phyloP scores from a whole-genome alignment of 2,888 invertebrate genomes.

The Lasioglossum calceatum region DNA sequence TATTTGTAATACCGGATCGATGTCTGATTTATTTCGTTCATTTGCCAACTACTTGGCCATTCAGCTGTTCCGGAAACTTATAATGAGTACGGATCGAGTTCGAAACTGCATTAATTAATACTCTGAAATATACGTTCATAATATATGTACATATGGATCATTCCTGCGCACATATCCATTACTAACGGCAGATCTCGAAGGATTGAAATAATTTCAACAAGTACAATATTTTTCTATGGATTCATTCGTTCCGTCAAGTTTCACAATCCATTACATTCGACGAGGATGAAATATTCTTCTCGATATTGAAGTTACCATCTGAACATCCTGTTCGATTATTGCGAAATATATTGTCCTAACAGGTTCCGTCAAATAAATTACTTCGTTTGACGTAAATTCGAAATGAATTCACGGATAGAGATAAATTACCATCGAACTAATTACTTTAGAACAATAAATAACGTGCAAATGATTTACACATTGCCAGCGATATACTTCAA shows the following conservation, averaged over 20 bases:
- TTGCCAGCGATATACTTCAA: no score
- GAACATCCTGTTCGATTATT: background rate
- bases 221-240: background rate
- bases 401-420: background rate
- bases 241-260: background rate
- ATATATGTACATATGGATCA: background rate
- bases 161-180: background rate
- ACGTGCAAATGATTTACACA: no score
- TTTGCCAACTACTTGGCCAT: background rate
- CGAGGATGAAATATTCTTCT: background rate
- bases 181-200: background rate
- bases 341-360: background rate
- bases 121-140: background rate
- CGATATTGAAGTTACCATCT: background rate
- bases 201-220: background rate
- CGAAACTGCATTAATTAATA: background rate
- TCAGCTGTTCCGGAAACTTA: background rate
- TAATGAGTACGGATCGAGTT: background rate
- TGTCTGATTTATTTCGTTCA: background rate
- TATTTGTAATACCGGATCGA: background rate
- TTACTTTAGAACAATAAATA: background rate
- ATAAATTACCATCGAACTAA: background rate
- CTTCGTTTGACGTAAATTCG: background rate
- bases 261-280: background rate
- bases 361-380: background rate